Evolutionary conservation across 1,140 invertebrate species (phyloP).

Genomic region (Pentalonia nigronervosa): DNA sequence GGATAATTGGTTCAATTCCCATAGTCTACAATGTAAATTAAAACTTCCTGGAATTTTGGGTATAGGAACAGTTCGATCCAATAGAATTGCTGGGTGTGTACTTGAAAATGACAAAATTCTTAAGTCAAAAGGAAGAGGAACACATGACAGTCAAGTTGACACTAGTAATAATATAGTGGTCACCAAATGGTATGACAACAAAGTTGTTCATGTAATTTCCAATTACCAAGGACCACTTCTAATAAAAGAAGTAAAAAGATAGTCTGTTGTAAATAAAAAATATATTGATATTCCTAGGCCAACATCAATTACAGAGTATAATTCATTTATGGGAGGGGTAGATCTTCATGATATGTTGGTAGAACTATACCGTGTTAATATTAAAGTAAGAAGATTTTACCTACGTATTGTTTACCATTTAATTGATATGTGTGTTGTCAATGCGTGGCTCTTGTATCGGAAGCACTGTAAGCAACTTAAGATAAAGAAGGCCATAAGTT

Average conservation of each 20-base stretch:
- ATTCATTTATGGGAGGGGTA: not conserved
- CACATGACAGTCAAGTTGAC: not conserved
- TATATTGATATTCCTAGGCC: not conserved
- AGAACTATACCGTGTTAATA: not conserved
- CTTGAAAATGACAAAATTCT: not conserved
- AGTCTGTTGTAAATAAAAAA: not conserved
- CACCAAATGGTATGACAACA: not conserved
- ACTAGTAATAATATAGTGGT: not conserved
- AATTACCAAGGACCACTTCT: conserved; percentile 14
- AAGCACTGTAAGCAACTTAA: not conserved
- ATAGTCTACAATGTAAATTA: not conserved
- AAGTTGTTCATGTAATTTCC: not conserved
- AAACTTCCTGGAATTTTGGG: not conserved
- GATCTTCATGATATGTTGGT: not conserved
- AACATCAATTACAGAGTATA: conserved; percentile 11
- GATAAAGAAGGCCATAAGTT: not conserved
- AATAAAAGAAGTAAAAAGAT: not conserved
- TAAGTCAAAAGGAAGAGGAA: conserved; percentile 12
- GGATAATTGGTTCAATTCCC: conserved; percentile 12
- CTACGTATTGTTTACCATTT: not conserved
- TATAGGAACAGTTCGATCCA: not conserved
- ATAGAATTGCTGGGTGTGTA: not conserved
- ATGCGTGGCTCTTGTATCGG: not conserved
- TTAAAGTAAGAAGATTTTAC: not conserved
- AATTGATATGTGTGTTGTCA: not conserved